Evolutionary conservation across 2,888 invertebrate genomes (phyloP), one percentile per base, ranked within the genome.

Genomic region (Priocnemis perturbator): DNA sequence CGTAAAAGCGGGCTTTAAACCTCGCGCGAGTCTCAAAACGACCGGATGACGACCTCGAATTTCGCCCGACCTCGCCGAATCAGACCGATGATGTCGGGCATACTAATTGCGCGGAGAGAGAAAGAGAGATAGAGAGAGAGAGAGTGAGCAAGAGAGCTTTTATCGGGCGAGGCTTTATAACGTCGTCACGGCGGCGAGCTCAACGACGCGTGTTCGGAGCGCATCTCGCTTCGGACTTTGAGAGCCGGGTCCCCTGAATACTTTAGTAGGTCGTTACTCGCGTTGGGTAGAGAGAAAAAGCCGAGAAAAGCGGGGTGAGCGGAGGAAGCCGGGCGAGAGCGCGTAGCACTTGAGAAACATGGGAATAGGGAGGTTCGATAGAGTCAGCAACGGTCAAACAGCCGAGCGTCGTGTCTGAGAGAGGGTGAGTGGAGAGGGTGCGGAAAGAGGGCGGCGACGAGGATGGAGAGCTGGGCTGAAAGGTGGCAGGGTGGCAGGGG

Each of bases 381-480:
- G 79, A 83, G 80, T 79, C 78, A 80, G 78, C 80, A 77, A 65
- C 72, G 67, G 60, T 63, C 69, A 64, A 76, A 65, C 64, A 21
- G 45, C 60, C 53, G 68, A 62, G 52, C 64, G 59, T 23, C 14
- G 44, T 50, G 50, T 50, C 37, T 45, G 17, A 50, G 44, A 30
- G 67, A 59, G 70, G 52, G 50, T 47, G 45, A 19, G 21, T 53
- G 3, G n/a, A 30, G 60, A 52, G 52, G 52, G 9, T 26, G 60
- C 60, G 48, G 48, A 23, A 37, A 48, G 53, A 50, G 50, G 30
- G 30, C 3, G 15, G 26, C 14, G 45, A 47, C n/a, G 61, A 53
- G 52, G 63, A 56, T 67, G 75, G n/a, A 20, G 60, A 26, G 60
- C 23, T 17, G 60, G 56, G n/a, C 47, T 44, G 45, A 44, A 44